These are phyloP conservation scores for Microplitis deprimator DNA, from an alignment of 2,888 invertebrate genomes.

Conservation along the genomic window DNA sequence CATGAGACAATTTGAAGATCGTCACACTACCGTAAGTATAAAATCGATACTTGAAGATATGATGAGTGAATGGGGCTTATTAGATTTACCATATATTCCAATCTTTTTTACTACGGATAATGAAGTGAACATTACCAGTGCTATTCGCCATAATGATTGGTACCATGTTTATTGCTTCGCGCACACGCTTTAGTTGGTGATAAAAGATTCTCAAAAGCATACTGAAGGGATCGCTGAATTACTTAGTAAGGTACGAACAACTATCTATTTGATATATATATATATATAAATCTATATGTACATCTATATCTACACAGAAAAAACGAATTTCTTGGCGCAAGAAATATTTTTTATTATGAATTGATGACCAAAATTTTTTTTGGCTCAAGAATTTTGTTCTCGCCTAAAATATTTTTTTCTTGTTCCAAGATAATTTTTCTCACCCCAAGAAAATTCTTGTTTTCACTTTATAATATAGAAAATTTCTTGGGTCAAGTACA, in stretches of 20 bases:
- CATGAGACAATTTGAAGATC: conserved; percentile 17
- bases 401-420: too few species aligned
- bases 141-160: conserved; percentile 23
- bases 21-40: conserved; percentile 30
- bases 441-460: too few species aligned
- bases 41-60: background rate
- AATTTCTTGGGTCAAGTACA: too few species aligned
- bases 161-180: conserved; percentile 32
- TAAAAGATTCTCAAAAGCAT: conserved; percentile 22
- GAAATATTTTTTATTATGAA: too few species aligned
- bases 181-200: conserved; percentile 28
- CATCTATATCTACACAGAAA: too few species aligned
- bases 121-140: conserved; percentile 22
- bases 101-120: conserved; percentile 31
- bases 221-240: conserved; percentile 1
- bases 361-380: too few species aligned
- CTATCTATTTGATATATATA: too few species aligned
- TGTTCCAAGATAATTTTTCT: too few species aligned
- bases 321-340: too few species aligned
- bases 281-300: too few species aligned
- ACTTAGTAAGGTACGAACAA: background rate
- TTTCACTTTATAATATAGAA: too few species aligned
- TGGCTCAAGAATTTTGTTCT: too few species aligned
- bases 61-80: conserved; percentile 24
- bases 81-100: conserved; percentile 1